Evolutionary conservation across 2,797 vertebrate species (phyloP), one percentile per base, ranked within the genome.

Genomic region (Propithecus deckenii): DNA sequence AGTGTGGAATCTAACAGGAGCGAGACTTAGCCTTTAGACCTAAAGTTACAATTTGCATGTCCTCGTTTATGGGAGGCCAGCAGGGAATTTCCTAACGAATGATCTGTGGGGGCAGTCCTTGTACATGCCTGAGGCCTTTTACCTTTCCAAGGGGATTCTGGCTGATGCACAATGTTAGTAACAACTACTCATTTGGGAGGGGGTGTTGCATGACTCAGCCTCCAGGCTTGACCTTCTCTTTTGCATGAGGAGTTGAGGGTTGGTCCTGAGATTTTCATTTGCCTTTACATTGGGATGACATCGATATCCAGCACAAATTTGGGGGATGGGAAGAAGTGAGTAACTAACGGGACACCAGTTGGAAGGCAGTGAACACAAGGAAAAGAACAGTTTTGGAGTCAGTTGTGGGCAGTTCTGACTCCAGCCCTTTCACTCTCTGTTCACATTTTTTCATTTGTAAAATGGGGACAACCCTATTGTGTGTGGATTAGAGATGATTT

Each of bases 381-480:
- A 32, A 78, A 69, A 63, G 38, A 75, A 43, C 14, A 48, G 9
- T 20, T 89, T 83, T 55, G 28, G 28, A 79, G 28, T 59, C 8
- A 15, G 13, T 18, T 15, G 30, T 30, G 1, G n/a, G 13, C 0
- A 4, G 22, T n/a, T 81, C 52, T 86, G 41, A 59, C 17, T 20
- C 38, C 41, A 63, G 46, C 38, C 38, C 72, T 55, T 74, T 87
- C 22, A 69, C 23, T 71, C 22, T 17, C 41, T 4, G 2, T 32
- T 84, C 71, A 28, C 7, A 14, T 38, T 71, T 85, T 91, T 41
- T 52, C 13, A 83, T 41, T 25, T 83, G 55, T 57, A 85, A 93
- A 94, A 90, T 38, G 52, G 71, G 38, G 20, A 22, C 55, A 57
- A 38, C 35, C 38, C 12, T 63, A 61, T 48, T 20, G 4, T 22